Percentiles rank a stretch among this genome's conserved stretches.
Conservation (phyloP, 2,113 vertebrate genomes). For the Osmerus eperlanus region DNA sequence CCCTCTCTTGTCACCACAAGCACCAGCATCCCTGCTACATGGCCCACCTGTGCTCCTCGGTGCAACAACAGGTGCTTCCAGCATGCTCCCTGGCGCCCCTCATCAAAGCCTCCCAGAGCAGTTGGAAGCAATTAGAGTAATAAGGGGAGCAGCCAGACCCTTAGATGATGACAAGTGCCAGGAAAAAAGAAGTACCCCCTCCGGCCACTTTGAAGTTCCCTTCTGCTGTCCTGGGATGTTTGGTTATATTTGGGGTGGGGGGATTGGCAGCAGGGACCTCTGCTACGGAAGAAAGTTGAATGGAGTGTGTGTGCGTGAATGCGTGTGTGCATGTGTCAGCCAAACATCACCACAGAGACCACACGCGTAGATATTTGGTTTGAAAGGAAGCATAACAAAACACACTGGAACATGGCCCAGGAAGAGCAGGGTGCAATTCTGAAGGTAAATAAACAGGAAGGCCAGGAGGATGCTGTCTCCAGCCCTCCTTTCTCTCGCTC, state of each 20-base stretch:
- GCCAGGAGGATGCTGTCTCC: constrained; percentile 45
- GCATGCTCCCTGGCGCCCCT: constrained; percentile 61
- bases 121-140: constrained; percentile 80
- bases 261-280: constrained; percentile 59
- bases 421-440: constrained; percentile 70
- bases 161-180: constrained; percentile 77
- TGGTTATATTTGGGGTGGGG: constrained; percentile 64
- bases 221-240: constrained; percentile 72
- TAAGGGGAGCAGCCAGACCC: constrained; percentile 71
- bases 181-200: constrained; percentile 71
- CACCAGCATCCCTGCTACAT: constrained; percentile 22
- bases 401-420: constrained; percentile 67
- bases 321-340: constrained; percentile 53
- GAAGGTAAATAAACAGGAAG: constrained; percentile 70
- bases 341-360: constrained; percentile 65
- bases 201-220: constrained; percentile 75
- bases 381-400: constrained; percentile 71
- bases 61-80: constrained; percentile 75
- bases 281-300: constrained; percentile 67
- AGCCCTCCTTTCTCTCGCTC: background rate
- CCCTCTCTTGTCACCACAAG: constrained; percentile 29
- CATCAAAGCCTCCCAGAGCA: constrained; percentile 75
- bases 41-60: constrained; percentile 63
- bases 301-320: constrained; percentile 51
- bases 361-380: constrained; percentile 71